These are phyloP conservation scores for Drosophila histrio DNA, from an alignment of 2,888 invertebrate genomes.

Conservation along the genomic window DNA sequence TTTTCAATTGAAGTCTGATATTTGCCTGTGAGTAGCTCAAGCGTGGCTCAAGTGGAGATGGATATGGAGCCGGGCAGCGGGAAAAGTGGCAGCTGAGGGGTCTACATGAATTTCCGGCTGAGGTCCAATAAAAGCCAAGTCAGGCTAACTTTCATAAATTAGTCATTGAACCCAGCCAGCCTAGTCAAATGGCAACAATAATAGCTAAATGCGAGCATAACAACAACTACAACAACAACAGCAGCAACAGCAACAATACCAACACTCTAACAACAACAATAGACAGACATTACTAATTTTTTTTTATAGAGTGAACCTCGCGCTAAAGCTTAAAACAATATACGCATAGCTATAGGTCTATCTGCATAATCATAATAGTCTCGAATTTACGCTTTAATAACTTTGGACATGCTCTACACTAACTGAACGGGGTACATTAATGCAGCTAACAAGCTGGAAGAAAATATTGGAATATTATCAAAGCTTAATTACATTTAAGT, in stretches of 20 bases:
- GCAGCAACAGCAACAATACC: background rate
- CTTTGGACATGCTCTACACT: slow-evolving; percentile 46
- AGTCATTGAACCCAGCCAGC: slow-evolving; percentile 71
- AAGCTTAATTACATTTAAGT: too few relatives aligned
- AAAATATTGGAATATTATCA: too few relatives aligned
- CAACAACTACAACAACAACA: slow-evolving; percentile 23
- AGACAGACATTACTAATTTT: slow-evolving; percentile 60
- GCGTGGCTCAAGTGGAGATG: background rate
- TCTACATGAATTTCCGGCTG: slow-evolving; percentile 32
- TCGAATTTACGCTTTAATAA: slow-evolving; percentile 73
- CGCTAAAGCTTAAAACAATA: slow-evolving; percentile 65
- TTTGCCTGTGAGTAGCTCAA: slow-evolving; percentile 27
- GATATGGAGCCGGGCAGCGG: background rate
- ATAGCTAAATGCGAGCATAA: slow-evolving; percentile 59
- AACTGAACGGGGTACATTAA: slow-evolving; percentile 10
- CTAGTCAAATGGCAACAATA: slow-evolving; percentile 45
- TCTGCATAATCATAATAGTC: slow-evolving; percentile 55
- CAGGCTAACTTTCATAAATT: slow-evolving; percentile 73
- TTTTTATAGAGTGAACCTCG: slow-evolving; percentile 66
- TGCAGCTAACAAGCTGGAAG: background rate
- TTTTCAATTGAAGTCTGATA: slow-evolving; percentile 24
- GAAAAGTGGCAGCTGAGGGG: background rate
- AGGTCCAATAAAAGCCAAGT: slow-evolving; percentile 51
- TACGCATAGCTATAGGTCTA: slow-evolving; percentile 35
- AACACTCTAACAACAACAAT: slow-evolving; percentile 15